These are phyloP conservation scores for Drosophila gunungcola DNA, from an alignment of 1,140 invertebrate species.

Conservation along the genomic window DNA sequence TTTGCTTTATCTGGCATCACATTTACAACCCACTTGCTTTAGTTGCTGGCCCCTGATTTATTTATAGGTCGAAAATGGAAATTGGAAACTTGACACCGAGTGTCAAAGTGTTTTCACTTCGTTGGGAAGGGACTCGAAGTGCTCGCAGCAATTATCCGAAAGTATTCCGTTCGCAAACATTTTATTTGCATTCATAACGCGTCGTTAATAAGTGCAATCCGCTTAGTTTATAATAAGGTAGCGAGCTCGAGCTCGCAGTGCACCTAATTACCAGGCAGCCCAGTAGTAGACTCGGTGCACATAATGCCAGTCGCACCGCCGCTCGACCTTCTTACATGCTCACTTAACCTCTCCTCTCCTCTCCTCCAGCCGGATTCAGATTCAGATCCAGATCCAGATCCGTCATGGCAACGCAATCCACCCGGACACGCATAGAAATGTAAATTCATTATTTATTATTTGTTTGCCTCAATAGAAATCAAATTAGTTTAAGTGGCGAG, in stretches of 20 bases:
- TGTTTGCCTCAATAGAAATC: constrained; percentile 83
- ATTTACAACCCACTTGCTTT: constrained; percentile 44
- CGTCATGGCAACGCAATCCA: constrained; percentile 36
- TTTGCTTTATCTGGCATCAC: constrained; percentile 45
- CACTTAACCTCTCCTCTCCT: constrained; percentile 14
- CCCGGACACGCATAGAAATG: constrained; percentile 76
- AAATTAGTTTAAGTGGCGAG: constrained; percentile 81
- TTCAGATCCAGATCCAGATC: constrained; percentile 4
- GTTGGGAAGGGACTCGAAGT: constrained; percentile 11
- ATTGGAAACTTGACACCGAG: constrained; percentile 49
- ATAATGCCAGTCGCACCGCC: constrained; percentile 41
- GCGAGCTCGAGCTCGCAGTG: constrained; percentile 20
- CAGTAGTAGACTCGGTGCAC: constrained; percentile 19
- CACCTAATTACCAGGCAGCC: constrained; percentile 53
- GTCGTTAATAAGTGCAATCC: constrained; percentile 68
- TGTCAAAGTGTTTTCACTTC: constrained; percentile 48
- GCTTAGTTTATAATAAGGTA: constrained; percentile 59
- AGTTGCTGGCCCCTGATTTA: constrained; percentile 42
- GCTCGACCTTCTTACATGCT: constrained; percentile 34
- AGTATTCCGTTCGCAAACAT: constrained; percentile 6
- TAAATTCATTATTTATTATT: constrained; percentile 84
- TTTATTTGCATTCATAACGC: constrained; percentile 34
- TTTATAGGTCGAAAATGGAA: constrained; percentile 61
- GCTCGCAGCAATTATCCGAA: constrained; percentile 5
- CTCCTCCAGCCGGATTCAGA: neutral